A percentile compares a stretch with the other conserved stretches of the same genome.
Conservation (phyloP, 35 echinoderm and acorn worm genomes). For the Apostichopus californicus region DNA sequence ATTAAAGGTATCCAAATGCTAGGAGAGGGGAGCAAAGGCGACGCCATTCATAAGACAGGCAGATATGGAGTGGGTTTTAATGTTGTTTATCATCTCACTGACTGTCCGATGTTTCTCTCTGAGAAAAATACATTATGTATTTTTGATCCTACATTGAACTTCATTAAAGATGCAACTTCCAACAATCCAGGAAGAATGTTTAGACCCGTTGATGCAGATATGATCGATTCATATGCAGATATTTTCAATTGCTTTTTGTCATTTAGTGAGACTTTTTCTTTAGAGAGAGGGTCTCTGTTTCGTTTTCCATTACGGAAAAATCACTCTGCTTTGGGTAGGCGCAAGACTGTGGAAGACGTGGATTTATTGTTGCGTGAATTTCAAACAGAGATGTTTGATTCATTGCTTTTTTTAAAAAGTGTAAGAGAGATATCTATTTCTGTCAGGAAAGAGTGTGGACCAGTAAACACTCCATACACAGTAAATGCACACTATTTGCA, state of each 20-base stretch:
- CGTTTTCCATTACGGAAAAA: conserved; percentile 68
- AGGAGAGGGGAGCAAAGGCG: conserved; percentile 73
- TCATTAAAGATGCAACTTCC: conserved; percentile 57
- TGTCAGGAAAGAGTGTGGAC: background rate
- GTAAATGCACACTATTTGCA: background rate
- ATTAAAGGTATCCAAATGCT: conserved; percentile 81
- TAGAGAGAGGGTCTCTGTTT: conserved; percentile 63
- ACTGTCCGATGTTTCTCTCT: conserved; percentile 83
- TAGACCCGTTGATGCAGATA: background rate
- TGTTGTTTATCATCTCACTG: conserved; percentile 83
- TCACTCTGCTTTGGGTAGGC: conserved; percentile 1
- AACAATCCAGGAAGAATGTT: conserved; percentile 57
- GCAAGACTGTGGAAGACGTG: background rate
- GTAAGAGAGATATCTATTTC: conserved; percentile 14
- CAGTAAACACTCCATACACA: conserved; percentile 6
- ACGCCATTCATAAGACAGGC: conserved; percentile 54
- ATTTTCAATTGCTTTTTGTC: conserved; percentile 60
- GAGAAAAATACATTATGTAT: conserved; percentile 63
- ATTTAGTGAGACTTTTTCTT: conserved; percentile 25
- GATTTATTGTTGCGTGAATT: background rate
- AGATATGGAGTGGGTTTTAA: conserved; percentile 94
- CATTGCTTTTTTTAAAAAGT: conserved; percentile 44
- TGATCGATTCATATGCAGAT: conserved; percentile 59
- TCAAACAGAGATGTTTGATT: conserved; percentile 16
- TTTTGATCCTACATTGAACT: conserved; percentile 77